Conservation (phyloP, 2,113 vertebrate genomes). For the Lucifuga dentata region DNA sequence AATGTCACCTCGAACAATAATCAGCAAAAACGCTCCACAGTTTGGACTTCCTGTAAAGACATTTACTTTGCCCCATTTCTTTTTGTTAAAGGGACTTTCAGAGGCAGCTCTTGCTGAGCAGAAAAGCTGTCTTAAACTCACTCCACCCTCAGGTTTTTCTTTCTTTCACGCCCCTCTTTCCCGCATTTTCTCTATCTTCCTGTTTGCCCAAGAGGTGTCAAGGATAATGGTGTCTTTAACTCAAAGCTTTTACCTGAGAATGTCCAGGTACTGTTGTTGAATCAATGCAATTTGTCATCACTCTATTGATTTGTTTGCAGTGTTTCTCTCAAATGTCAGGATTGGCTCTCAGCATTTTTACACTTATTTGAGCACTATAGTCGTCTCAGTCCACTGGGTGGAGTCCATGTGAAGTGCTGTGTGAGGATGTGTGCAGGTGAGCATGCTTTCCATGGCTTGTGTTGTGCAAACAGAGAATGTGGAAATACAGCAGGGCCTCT, state of each 20-base stretch:
- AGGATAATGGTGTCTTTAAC: constrained; percentile 60
- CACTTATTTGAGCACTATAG: constrained; percentile 1
- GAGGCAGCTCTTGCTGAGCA: constrained; percentile 55
- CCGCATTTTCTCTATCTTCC: constrained; percentile 24
- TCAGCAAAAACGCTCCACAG: constrained; percentile 61
- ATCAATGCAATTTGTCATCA: constrained; percentile 41
- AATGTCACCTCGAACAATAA: constrained; percentile 81
- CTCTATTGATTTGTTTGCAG: constrained; percentile 18
- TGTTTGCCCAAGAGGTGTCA: constrained; percentile 64
- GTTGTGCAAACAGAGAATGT: constrained; percentile 75
- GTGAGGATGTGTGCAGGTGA: constrained; percentile 55
- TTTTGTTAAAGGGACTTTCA: constrained; percentile 68
- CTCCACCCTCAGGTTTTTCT: constrained; percentile 54
- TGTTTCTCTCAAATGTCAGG: constrained; percentile 25
- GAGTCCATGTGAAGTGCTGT: constrained; percentile 27
- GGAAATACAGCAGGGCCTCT: constrained; percentile 56
- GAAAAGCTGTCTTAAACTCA: constrained; percentile 61
- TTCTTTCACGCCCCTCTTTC: constrained; percentile 45
- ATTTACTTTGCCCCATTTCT: constrained; percentile 62
- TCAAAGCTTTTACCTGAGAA: constrained; percentile 54
- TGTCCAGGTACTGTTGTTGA: constrained; percentile 32
- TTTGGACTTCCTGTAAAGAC: constrained; percentile 74
- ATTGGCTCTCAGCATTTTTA: constrained; percentile 2
- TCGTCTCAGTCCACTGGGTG: neutral
- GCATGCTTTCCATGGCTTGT: constrained; percentile 37